Conservation (phyloP, 92 coral and sea anemone genomes). For the Palythoa caribaeorum region DNA sequence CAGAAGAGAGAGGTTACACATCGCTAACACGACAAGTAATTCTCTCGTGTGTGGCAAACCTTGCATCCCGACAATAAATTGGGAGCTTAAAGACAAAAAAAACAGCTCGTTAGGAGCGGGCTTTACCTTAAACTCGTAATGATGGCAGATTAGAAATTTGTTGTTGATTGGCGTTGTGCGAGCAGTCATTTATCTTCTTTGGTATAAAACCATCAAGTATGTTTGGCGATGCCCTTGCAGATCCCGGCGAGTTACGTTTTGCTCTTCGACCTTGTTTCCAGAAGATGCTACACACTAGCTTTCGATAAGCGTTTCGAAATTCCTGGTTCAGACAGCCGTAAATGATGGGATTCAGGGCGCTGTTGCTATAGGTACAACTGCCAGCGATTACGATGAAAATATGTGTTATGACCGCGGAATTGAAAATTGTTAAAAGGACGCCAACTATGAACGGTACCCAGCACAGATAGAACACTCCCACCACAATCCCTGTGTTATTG, state of each 20-base stretch:
- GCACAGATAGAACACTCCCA: conserved; percentile 66
- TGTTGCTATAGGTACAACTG: conserved; percentile 51
- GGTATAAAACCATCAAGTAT: not conserved
- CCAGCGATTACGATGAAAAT: conserved; percentile 38
- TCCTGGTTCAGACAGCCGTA: conserved; percentile 67
- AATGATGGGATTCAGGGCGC: conserved; percentile 70
- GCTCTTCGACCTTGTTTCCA: not conserved
- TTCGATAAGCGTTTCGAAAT: conserved; percentile 54
- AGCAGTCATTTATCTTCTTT: not conserved
- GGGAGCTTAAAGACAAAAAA: too few relatives aligned
- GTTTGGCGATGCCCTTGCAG: not conserved
- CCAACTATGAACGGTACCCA: conserved; percentile 66
- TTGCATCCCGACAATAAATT: too few relatives aligned
- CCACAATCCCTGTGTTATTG: conserved; percentile 51
- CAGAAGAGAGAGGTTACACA: too few relatives aligned
- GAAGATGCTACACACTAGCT: conserved; percentile 24
- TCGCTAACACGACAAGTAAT: too few relatives aligned
- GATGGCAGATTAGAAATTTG: not conserved
- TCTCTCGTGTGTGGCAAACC: too few relatives aligned
- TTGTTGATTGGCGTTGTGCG: too few relatives aligned
- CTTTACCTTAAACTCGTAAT: too few relatives aligned
- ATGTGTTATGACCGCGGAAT: conserved; percentile 53
- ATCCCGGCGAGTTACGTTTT: not conserved
- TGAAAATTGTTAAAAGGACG: conserved; percentile 50
- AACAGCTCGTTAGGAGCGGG: too few relatives aligned